Conservation (phyloP, 2,888 invertebrate species). For the Clunio marinus region DNA sequence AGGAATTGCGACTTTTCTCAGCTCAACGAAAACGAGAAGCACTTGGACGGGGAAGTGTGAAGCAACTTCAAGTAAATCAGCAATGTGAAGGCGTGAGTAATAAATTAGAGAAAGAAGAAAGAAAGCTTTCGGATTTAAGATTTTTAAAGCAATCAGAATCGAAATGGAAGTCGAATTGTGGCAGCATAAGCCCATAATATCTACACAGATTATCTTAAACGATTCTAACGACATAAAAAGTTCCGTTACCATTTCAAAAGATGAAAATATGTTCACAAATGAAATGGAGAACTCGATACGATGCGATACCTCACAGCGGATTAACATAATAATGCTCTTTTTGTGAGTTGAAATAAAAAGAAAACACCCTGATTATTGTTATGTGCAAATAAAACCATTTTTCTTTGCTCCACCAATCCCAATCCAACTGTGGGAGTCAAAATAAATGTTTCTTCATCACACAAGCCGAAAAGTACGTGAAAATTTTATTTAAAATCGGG, state of each 20-base stretch:
- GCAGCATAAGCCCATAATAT: neutral
- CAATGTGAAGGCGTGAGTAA: constrained; percentile 74
- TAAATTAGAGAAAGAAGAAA: too few species aligned
- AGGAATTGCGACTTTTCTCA: constrained; percentile 88
- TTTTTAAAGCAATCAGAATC: neutral
- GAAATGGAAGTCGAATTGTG: constrained; percentile 10
- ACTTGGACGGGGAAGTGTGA: constrained; percentile 86
- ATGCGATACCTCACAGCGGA: constrained; percentile 22
- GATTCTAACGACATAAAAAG: constrained; percentile 38
- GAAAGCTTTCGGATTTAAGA: too few species aligned
- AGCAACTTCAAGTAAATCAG: constrained; percentile 70
- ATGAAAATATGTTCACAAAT: constrained; percentile 36
- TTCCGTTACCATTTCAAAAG: neutral
- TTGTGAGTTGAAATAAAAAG: constrained; percentile 3
- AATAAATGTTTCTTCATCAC: constrained; percentile 26
- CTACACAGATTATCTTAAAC: constrained; percentile 34
- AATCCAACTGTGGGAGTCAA: neutral
- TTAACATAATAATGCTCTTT: constrained; percentile 38
- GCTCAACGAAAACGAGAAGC: constrained; percentile 92
- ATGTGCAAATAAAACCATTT: constrained; percentile 38
- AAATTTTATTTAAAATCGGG: constrained; percentile 32
- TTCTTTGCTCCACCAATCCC: neutral
- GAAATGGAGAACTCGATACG: too few species aligned
- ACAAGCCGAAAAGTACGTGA: constrained; percentile 35
- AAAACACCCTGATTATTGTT: constrained; percentile 30